These are phyloP conservation scores for Lasioglossum albipes DNA, from an alignment of 1,140 invertebrate species.

Conservation along the genomic window DNA sequence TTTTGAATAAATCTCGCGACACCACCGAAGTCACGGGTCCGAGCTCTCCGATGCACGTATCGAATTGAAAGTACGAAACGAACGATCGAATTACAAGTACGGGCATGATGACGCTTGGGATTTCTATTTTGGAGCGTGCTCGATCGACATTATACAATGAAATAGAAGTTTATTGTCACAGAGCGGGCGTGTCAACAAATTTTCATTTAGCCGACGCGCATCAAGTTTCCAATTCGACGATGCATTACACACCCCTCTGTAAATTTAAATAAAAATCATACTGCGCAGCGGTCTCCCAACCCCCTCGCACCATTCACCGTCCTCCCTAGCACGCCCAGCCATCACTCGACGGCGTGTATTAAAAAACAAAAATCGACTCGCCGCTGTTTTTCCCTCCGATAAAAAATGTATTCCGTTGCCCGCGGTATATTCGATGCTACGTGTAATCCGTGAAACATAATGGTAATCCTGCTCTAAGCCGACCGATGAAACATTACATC, in stretches of 20 bases:
- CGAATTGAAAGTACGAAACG: background rate
- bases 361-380: conserved; percentile 42
- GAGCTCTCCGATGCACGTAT: background rate
- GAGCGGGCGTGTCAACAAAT: conserved; percentile 43
- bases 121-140: conserved; percentile 31
- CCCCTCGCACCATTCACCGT: no score
- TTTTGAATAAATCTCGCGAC: background rate
- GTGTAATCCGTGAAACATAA: conserved; percentile 40
- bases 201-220: conserved; percentile 54
- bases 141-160: conserved; percentile 19
- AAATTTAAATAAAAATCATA: conserved; percentile 45
- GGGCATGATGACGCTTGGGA: conserved; percentile 7
- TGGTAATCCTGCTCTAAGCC: conserved; percentile 44
- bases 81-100: conserved; percentile 16
- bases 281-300: background rate
- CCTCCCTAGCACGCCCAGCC: no score
- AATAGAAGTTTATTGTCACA: conserved; percentile 46
- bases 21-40: no score
- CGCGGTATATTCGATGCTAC: conserved; percentile 25
- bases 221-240: conserved; percentile 50
- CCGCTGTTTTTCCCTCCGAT: conserved; percentile 14
- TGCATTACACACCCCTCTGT: conserved; percentile 21
- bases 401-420: conserved; percentile 31
- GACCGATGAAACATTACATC: conserved; percentile 44
- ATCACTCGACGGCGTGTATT: conserved; percentile 19